A percentile compares a stretch with the other conserved stretches of the same genome.
These are phyloP conservation scores for Brenthis hecate DNA, from an alignment of 2,888 invertebrate species.

Conservation along the genomic window DNA sequence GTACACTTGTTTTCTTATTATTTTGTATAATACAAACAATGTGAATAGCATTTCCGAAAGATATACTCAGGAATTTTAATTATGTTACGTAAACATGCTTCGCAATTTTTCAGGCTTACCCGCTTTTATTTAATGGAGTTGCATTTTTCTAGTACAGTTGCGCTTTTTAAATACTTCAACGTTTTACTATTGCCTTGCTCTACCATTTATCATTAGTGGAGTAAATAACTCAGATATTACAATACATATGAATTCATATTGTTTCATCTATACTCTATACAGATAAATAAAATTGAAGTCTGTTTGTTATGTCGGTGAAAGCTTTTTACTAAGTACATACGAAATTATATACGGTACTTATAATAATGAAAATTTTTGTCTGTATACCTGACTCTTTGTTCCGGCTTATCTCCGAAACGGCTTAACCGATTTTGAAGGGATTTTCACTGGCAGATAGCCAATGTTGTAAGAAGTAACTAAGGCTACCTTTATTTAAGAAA, in stretches of 20 bases:
- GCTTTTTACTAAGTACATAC: no score
- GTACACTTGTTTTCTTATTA: conserved; percentile 1
- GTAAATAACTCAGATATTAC: conserved; percentile 14
- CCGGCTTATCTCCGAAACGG: no score
- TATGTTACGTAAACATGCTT: conserved; percentile 58
- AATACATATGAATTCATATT: conserved; percentile 1
- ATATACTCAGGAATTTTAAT: conserved; percentile 57
- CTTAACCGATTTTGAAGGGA: no score
- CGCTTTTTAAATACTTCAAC: conserved; percentile 32
- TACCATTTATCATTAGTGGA: conserved; percentile 21
- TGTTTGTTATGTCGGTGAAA: no score
- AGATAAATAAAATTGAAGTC: no score
- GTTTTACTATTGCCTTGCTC: conserved; percentile 30
- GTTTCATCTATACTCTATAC: not conserved
- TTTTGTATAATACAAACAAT: conserved; percentile 1
- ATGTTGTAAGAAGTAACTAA: no score
- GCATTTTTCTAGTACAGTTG: conserved; percentile 35
- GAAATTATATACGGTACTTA: no score
- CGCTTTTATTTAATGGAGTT: conserved; percentile 40
- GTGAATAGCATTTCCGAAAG: conserved; percentile 12
- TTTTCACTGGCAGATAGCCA: no score
- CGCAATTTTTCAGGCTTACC: conserved; percentile 51
- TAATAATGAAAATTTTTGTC: no score
- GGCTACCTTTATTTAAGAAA: no score
- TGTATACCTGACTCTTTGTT: no score